Base-by-base conservation (phyloP, 2,113 vertebrate genomes). In the Ellobius talpinus region DNA sequence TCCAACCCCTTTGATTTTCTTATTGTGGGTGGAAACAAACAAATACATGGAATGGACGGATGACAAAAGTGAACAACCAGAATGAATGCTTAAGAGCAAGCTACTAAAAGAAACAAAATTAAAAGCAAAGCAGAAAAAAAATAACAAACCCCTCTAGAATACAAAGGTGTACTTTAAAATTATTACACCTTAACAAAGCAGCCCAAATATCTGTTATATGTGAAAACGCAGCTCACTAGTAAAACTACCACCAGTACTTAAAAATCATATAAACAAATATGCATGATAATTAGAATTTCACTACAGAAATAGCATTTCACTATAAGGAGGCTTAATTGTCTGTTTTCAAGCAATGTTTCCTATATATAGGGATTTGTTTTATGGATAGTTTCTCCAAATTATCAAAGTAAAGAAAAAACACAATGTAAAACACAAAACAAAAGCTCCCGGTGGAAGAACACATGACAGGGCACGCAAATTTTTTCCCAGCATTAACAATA, bases 191-290 rank as follows among this genome's bases (percentile, higher is more conserved):
- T 95, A 77, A n/a, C 76, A 47, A 66, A 92, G 10, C 24, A 94
- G 63, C 4, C 52, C 5, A 77, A 66, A 84, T 26, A 86, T 74
- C n/a, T 84, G 86, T 81, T 92, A 87, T 33, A 72, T 39, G 78
- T 2, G 78, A 77, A 95, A 95, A 94, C 39, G 45, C 3, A 66
- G 45, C 17, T 95, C 81, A 72, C 3, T 78, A 78, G 72, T 85
- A 92, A 87, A 90, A 86, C 11, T 14, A 93, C 6, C 47, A 90
- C 6, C 79, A 21, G 61, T 55, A 94, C 36, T 19, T 89, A 39
- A 97, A 97, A 93, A 95, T 68, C 52, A 93, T 61, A 73, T 77
- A n/a, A 91, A 36, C 63, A 89, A 86, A 77, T 23, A 10, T 87
- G 2, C 8, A 17, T 14, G 82, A n/a, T 33, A 82, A 52, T 33